Evolutionary conservation across 64 coral and sea anemone genomes (phyloP), one percentile per base, ranked within the genome.

Genomic region (Porites lutea): DNA sequence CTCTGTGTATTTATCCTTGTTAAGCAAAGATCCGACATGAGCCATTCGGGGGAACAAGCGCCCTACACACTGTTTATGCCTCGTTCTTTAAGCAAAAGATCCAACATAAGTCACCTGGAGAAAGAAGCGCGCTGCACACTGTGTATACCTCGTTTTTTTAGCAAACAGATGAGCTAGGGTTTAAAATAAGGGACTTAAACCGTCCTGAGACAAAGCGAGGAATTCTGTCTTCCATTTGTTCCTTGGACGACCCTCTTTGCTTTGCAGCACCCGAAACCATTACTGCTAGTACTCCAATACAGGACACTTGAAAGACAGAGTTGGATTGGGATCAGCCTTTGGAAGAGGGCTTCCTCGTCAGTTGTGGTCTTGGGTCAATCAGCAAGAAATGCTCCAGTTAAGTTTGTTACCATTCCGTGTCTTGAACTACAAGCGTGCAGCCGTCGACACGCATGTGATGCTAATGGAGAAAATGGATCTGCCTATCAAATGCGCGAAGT

Each of bases 121-220:
- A n/a, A n/a, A n/a, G n/a, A n/a, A n/a, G n/a, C n/a, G n/a, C n/a
- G n/a, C n/a, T n/a, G n/a, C n/a, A n/a, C n/a, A n/a, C n/a, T n/a
- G n/a, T n/a, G n/a, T n/a, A n/a, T n/a, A n/a, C n/a, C n/a, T n/a
- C n/a, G n/a, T n/a, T n/a, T n/a, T n/a, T n/a, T n/a, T n/a, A n/a
- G n/a, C n/a, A 89, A 62, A 89, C 88, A 37, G 73, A 89, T n/a
- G 88, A 89, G 44, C 72, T 89, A 21, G 88, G 88, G 2, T 90
- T 90, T 37, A 19, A 90, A 23, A 74, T 78, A 44, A 90, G 72
- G 48, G 48, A 70, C 61, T 18, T 90, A 6, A 78, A 66, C 49
- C 88, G 76, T 53, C 75, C 88, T n/a, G 88, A 90, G 76, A 90
- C 88, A 62, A 90, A 90, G 74, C 74, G 88, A 8, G 88, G 88